Evolutionary conservation across 2,113 vertebrate genomes (phyloP).

Genomic region (Crotophaga sulcirostris): DNA sequence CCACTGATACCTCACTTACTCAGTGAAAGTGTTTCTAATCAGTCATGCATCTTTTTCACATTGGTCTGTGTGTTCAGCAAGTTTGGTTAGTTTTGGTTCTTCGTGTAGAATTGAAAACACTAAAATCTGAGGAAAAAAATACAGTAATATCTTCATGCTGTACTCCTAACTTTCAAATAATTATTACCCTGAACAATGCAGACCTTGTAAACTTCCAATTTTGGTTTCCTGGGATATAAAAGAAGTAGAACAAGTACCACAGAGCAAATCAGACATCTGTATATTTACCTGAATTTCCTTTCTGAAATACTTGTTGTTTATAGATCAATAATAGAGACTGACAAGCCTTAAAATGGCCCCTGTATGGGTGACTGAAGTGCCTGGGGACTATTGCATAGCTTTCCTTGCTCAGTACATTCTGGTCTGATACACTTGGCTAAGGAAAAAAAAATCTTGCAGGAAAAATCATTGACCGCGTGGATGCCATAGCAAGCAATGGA

Average conservation of each 20-base stretch:
- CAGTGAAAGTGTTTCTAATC: not conserved
- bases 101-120: not conserved
- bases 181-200: not conserved
- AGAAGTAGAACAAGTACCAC: not conserved
- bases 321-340: not conserved
- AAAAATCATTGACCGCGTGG: not conserved
- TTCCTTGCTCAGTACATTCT: not conserved
- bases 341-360: accelerated
- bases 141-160: not conserved
- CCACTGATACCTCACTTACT: accelerated
- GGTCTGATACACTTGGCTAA: not conserved
- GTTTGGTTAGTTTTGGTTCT: not conserved
- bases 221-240: not conserved
- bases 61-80: not conserved
- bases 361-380: not conserved
- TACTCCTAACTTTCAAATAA: not conserved
- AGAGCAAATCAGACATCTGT: not conserved
- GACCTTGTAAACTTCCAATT: not conserved
- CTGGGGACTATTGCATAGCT: not conserved
- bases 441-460: not conserved
- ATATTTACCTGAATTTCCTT: not conserved
- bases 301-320: not conserved
- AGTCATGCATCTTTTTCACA: not conserved
- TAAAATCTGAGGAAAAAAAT: not conserved
- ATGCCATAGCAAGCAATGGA: not conserved